A percentile compares a stretch with the other conserved stretches of the same genome.
phyloP scores from a whole-genome alignment of 1,140 invertebrate species.

The Drosophila arizonae region DNA sequence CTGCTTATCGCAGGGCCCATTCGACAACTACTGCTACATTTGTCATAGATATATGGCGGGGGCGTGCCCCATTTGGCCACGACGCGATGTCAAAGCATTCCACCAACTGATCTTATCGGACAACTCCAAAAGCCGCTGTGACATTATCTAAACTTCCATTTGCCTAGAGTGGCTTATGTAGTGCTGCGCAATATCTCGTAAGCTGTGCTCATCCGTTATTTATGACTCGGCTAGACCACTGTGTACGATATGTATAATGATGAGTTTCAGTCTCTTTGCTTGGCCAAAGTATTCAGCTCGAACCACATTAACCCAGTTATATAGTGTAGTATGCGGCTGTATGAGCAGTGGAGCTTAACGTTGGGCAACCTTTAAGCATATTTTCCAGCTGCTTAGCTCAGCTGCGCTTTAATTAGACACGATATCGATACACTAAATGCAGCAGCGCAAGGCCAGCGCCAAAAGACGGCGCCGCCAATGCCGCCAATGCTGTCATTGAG shows the following conservation, averaged over 20 bases:
- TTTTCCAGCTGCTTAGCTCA: conserved; percentile 2
- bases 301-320: conserved; percentile 13
- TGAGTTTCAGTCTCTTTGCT: conserved; percentile 1
- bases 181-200: conserved; percentile 31
- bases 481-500: background rate
- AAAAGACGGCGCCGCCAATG: conserved; percentile 42
- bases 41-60: conserved; percentile 73
- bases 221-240: conserved; percentile 40
- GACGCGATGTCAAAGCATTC: conserved; percentile 35
- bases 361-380: conserved; percentile 3
- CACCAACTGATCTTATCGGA: conserved; percentile 60
- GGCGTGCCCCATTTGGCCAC: conserved; percentile 43
- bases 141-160: conserved; percentile 65
- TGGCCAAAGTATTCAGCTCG: background rate
- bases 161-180: conserved; percentile 29
- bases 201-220: conserved; percentile 66
- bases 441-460: background rate
- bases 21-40: conserved; percentile 61
- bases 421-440: conserved; percentile 57
- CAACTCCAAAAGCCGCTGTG: conserved; percentile 50
- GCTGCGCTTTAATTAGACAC: conserved; percentile 38
- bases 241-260: background rate
- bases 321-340: background rate
- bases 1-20: conserved; percentile 68
- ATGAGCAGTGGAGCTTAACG: conserved; percentile 4